Base-by-base conservation (phyloP, 2,797 vertebrate genomes). In the Alectoris magna region DNA sequence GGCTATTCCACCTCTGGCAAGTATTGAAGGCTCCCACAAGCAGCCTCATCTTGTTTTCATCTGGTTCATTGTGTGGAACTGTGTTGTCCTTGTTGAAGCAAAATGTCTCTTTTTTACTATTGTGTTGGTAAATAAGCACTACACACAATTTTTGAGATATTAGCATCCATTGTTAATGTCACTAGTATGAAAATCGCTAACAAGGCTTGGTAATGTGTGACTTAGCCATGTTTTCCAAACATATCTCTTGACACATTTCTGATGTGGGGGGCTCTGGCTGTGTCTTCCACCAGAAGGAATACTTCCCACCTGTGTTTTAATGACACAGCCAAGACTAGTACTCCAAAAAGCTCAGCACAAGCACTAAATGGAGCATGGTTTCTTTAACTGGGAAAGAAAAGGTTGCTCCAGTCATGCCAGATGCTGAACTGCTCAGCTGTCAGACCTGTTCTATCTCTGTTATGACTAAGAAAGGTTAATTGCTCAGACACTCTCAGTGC, bases 231-330 rank as follows among this genome's bases (percentile, higher is more conserved):
- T 49, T 89, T 87, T 78, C 73, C 27, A 78, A 76, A 76, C 9
- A 4, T 39, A 21, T 73, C 91, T 88, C 78, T 77, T 8, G 2
- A 26, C 51, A 56, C 1, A 0, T 74, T 91, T 78, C 69, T 66
- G 67, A 41, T 90, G 34, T 74, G 55, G 41, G 53, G 75, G 56
- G 59, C 34, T 86, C 51, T 82, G 67, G 19, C 58, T 73, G 6
- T 70, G 8, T 82, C 77, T 94, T 85, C 38, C 21, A 23, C 64
- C 73, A 8, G 8, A 44, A 62, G 26, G 62, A 55, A 73, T 90
- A 24, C 48, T 88, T 79, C 22, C 31, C 0, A 0, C 38, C 0
- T 0, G 23, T 0, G 0, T 77, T 84, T 3, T 56, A 59, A 41
- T 64, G 49, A 71, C 43, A 31, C 64, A 74, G 53, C 72, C 86